Base-by-base conservation (phyloP, 2,113 vertebrate genomes). In the Cyprinus carpio region DNA sequence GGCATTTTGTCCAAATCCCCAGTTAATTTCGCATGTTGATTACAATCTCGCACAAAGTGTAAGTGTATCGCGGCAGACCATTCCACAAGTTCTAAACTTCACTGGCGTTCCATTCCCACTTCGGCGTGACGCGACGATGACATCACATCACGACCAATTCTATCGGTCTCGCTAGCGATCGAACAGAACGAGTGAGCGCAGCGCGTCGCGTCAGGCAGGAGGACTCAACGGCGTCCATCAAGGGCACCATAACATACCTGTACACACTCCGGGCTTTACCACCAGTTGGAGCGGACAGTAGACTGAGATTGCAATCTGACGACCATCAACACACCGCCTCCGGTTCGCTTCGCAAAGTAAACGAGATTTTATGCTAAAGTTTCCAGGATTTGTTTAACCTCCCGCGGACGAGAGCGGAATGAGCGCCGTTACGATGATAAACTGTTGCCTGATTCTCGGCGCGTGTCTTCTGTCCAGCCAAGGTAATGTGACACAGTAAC, bases 401-500 rank as follows among this genome's bases (percentile, higher is more conserved):
- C 78, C 56, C 20, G 60, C 90, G 89, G 86, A 88, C 51, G 7
- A 62, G 71, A 90, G 86, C 91, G 86, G 84, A 13, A 82, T 85
- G 43, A 85, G 87, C 85, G 85, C 83, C 65, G 84, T 88, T 77
- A 86, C 90, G 80, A 69, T 62, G 87, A 87, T 80, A 31, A 89
- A 40, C 82, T 20, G 84, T 75, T 91, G 88, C 87, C 86, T 91
- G 89, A 34, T 88, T 87, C 75, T 89, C 3, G 87, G 51, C 2
- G 79, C 84, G 31, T 54, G 90, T 69, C 81, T 93, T 34, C 87
- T 93, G 11, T 16, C 82, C 40, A 84, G 86, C 0, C 89, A 90
- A 93, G 94, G 94, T 94, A 94, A 92, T 88, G 83, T 75, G 69
- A 58, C 46, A 54, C 60, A 60, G 8, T 71, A 64, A 18, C 43